phyloP scores from a whole-genome alignment of 2,113 vertebrate genomes.

The Neotragus moschatus region DNA sequence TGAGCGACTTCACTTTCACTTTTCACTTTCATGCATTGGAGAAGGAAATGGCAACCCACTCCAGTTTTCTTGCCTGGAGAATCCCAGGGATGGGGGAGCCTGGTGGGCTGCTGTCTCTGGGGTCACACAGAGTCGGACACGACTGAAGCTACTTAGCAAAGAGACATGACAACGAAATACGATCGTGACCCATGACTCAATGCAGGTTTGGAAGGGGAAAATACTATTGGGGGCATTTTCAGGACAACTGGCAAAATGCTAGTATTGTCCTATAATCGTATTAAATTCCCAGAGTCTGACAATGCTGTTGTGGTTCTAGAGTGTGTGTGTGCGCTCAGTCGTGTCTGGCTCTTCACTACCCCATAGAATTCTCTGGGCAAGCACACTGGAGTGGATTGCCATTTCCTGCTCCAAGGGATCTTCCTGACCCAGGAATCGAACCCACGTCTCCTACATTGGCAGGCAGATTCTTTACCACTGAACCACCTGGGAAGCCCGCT shows the following conservation, averaged over 20 bases:
- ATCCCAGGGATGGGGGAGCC: too few relatives aligned
- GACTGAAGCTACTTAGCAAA: too few relatives aligned
- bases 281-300: fast-evolving
- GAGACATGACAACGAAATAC: neutral
- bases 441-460: neutral
- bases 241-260: neutral
- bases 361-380: neutral
- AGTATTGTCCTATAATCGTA: fast-evolving
- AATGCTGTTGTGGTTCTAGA: neutral
- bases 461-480: neutral
- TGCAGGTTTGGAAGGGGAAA: neutral
- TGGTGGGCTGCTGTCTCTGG: too few relatives aligned
- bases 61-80: too few relatives aligned
- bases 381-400: neutral
- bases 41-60: too few relatives aligned
- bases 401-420: neutral
- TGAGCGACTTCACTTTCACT: too few relatives aligned
- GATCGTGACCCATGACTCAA: neutral
- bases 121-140: too few relatives aligned
- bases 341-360: neutral
- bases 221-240: neutral
- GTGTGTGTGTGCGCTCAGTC: neutral
- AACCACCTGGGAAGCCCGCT: neutral
- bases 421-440: neutral
- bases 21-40: too few relatives aligned